Evolutionary conservation across 2,888 invertebrate species (phyloP).

Genomic region (Rhamphomyia laevipes): DNA sequence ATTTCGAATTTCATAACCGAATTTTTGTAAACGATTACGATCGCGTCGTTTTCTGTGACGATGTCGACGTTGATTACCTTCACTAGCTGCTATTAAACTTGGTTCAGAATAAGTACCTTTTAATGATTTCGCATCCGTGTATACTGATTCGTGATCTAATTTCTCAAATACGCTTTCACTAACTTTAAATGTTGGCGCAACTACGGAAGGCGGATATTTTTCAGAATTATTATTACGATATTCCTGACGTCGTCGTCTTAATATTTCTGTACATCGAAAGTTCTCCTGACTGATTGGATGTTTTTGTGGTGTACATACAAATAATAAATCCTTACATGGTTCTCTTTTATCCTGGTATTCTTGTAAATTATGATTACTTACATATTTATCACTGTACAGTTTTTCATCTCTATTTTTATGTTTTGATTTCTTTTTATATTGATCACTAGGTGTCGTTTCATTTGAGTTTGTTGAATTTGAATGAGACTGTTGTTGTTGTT

Average conservation of each 20-base stretch:
- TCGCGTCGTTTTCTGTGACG: constrained; percentile 34
- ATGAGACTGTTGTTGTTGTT: constrained; percentile 16
- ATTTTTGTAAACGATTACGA: constrained; percentile 36
- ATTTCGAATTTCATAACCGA: constrained; percentile 71
- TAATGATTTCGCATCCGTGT: constrained; percentile 20
- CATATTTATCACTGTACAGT: constrained; percentile 30
- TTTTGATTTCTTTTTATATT: constrained; percentile 7
- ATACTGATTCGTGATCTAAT: constrained; percentile 14
- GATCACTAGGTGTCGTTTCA: constrained; percentile 18
- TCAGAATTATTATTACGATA: background rate
- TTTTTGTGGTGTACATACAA: constrained; percentile 35
- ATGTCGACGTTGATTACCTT: constrained; percentile 30
- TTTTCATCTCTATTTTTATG: constrained; percentile 21
- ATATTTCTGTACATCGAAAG: constrained; percentile 2
- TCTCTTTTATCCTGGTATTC: constrained; percentile 26
- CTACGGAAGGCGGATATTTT: background rate
- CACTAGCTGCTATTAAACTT: constrained; percentile 33
- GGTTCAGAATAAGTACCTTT: constrained; percentile 36
- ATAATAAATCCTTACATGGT: constrained; percentile 31
- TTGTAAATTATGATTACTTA: constrained; percentile 33
- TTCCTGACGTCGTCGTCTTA: constrained; percentile 14
- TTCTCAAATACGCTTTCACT: constrained; percentile 17
- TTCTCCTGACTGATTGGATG: constrained; percentile 21
- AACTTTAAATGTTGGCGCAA: constrained; percentile 10
- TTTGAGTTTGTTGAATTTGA: constrained; percentile 6